phyloP scores from a whole-genome alignment of 1,140 invertebrate genomes.

The Drosophila persimilis region DNA sequence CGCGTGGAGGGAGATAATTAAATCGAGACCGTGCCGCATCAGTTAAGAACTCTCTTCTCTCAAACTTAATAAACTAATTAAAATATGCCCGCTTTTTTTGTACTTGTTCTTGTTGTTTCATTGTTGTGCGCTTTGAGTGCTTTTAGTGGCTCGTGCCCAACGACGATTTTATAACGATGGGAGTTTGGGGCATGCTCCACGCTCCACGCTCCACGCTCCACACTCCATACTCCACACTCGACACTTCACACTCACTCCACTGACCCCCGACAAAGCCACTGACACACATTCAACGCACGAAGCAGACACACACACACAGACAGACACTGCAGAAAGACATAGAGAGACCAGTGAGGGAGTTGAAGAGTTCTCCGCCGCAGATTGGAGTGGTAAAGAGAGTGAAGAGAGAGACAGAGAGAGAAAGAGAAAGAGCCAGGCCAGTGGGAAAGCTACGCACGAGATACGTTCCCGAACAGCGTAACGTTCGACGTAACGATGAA shows the following conservation, averaged over 20 bases:
- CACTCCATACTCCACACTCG: no score
- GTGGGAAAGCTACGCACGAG: conserved; percentile 51
- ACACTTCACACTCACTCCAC: conserved; percentile 2
- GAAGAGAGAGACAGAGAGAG: conserved; percentile 27
- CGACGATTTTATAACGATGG: conserved; percentile 60
- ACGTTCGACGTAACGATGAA: conserved; percentile 47
- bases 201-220: no score
- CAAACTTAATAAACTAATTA: conserved; percentile 52
- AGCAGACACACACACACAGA: conserved; percentile 30
- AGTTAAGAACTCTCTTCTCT: conserved; percentile 35
- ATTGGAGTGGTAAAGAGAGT: conserved; percentile 30
- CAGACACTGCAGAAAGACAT: conserved; percentile 14
- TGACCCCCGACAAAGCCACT: conserved; percentile 54
- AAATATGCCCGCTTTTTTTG: conserved; percentile 37
- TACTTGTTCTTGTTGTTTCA: conserved; percentile 8
- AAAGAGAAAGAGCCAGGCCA: conserved; percentile 26
- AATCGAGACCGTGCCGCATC: conserved; percentile 24
- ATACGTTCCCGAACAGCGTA: conserved; percentile 47
- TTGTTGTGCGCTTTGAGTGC: conserved; percentile 12
- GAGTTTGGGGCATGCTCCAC: conserved; percentile 7
- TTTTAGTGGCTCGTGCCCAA: conserved; percentile 66
- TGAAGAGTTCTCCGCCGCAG: conserved; percentile 51
- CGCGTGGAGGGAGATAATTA: conserved; percentile 15
- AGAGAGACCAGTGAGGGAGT: conserved; percentile 35
- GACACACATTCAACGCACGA: conserved; percentile 71